Evolutionary conservation across 2,113 vertebrate genomes (phyloP), one percentile per base, ranked within the genome.

Genomic region (Heliornis fulica): DNA sequence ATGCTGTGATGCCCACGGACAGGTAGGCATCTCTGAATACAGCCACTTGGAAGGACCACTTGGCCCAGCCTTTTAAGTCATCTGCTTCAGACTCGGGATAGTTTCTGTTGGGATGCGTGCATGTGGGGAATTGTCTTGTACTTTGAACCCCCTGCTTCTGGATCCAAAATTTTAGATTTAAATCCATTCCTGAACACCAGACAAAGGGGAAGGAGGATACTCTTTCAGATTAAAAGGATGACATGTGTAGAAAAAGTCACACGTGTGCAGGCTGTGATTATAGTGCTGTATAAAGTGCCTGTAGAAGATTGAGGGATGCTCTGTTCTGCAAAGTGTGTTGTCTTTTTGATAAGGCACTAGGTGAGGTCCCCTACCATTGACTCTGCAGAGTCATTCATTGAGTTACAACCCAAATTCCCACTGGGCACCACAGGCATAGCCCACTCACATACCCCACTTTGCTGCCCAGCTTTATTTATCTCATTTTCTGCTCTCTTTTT

Each of bases 321-420:
- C 53, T 41, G 25, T 65, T 91, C 65, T 84, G 57, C 63, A 76
- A 90, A 61, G 56, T 3, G 0, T 48, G 71, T 34, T 88, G 70
- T 65, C 54, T 87, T 88, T 94, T 82, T 89, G 82, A 87, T 68
- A 87, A 76, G 36, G 31, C 83, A 76, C 57, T 50, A 74, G 80
- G 45, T 48, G 71, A 89, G 10, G 45, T 80, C 32, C 34, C 11
- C 32, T 38, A 43, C 81, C 86, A 74, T 94, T 93, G 85, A 72
- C 59, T 77, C 45, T 23, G 7, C 46, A 41, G 71, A 69, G 17
- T 91, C 80, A 74, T 53, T 90, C 65, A 45, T 50, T 3, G 59
- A 85, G 78, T 90, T 88, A 69, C 22, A 45, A 82, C 32, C 13
- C 69, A 72, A 60, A 87, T 91, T 82, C 56, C 65, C 53, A 9